Conservation (phyloP, 2,888 invertebrate genomes). For the Clivina fossor region DNA sequence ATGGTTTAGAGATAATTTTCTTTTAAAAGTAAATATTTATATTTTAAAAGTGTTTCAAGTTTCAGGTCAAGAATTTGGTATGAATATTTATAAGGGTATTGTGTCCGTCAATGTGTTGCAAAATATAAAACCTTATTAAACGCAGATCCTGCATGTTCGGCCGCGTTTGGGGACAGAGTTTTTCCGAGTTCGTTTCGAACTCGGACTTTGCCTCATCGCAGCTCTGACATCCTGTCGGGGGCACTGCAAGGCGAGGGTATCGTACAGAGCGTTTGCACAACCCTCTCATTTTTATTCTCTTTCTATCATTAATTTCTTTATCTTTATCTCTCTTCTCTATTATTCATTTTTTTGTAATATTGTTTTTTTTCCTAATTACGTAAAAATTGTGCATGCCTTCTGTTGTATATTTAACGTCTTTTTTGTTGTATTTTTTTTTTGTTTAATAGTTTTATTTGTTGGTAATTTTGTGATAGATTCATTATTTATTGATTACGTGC, state of each 20-base stretch:
- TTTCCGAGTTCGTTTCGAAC: no score
- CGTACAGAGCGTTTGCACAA: constrained; percentile 43
- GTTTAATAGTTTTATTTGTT: constrained; percentile 21
- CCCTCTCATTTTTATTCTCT: constrained; percentile 24
- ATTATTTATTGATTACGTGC: constrained; percentile 10
- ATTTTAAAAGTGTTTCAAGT: constrained; percentile 29
- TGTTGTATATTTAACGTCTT: constrained; percentile 1
- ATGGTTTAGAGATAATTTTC: constrained; percentile 12
- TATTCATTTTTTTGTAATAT: neutral
- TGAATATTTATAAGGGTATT: constrained; percentile 28
- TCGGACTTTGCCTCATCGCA: constrained; percentile 1
- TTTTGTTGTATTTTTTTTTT: constrained; percentile 9
- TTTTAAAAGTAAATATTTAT: constrained; percentile 13
- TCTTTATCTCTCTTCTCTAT: neutral
- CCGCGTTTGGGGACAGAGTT: constrained; percentile 5
- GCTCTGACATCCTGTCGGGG: constrained; percentile 43
- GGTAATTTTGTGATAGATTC: constrained; percentile 1
- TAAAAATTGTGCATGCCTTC: constrained; percentile 10
- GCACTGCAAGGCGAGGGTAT: constrained; percentile 53
- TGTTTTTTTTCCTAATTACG: constrained; percentile 1
- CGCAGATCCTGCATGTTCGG: constrained; percentile 34
- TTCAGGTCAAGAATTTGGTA: constrained; percentile 34
- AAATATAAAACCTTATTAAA: constrained; percentile 33
- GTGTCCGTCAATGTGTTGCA: constrained; percentile 33
- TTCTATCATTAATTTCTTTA: constrained; percentile 4